Conservation (phyloP, 2,888 invertebrate species). For the Plagodis dolabraria region DNA sequence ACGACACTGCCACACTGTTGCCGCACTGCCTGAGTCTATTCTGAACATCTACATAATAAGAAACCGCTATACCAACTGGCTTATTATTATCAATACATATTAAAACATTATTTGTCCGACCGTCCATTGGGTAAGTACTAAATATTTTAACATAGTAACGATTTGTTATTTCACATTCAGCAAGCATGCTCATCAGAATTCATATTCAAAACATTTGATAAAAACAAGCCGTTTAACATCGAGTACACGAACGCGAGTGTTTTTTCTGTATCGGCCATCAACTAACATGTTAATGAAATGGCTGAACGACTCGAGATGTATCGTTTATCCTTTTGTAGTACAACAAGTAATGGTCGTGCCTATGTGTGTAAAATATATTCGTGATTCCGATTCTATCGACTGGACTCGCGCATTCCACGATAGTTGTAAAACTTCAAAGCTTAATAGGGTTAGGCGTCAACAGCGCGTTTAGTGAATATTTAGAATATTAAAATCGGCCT, state of each 20-base stretch:
- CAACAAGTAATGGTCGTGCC: conserved; percentile 10
- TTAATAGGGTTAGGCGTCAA: conserved; percentile 47
- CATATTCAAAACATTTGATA: conserved; percentile 3
- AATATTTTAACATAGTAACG: too few species aligned
- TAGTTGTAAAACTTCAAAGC: conserved; percentile 49
- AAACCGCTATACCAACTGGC: background rate
- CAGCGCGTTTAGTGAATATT: conserved; percentile 21
- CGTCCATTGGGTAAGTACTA: too few species aligned
- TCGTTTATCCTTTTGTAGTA: conserved; percentile 45
- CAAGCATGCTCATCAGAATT: conserved; percentile 5
- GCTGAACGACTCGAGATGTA: conserved; percentile 34
- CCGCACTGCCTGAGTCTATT: conserved; percentile 3
- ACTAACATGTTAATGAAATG: conserved; percentile 25
- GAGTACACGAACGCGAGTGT: conserved; percentile 9
- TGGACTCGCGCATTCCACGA: conserved; percentile 54
- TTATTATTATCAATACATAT: conserved; percentile 9
- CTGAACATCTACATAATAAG: too few species aligned
- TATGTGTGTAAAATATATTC: conserved; percentile 43
- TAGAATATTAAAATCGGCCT: background rate
- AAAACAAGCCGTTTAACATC: conserved; percentile 14
- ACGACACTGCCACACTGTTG: conserved; percentile 3
- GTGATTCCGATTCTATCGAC: conserved; percentile 69
- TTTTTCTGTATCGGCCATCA: conserved; percentile 15
- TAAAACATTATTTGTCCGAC: conserved; percentile 22
- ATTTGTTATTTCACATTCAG: conserved; percentile 7